Percentiles rank a stretch among this genome's conserved stretches.
Evolutionary conservation across 2,113 vertebrate genomes (phyloP).

Genomic region (Myotis lucifugus): DNA sequence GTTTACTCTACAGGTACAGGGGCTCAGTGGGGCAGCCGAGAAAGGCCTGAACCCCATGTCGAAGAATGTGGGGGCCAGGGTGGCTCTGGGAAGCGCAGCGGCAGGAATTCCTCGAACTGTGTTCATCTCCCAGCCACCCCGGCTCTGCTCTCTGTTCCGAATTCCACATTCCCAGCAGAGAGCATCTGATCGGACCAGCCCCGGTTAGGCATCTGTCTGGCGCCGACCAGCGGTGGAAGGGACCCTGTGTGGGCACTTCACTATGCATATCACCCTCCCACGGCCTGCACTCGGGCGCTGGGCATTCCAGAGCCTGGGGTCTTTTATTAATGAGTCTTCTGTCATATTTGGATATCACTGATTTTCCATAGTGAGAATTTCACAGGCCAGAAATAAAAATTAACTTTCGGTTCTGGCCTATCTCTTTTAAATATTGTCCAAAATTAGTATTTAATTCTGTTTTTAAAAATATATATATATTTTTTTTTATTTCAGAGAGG

Average conservation of each 20-base stretch:
- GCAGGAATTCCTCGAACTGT: not conserved
- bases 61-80: not conserved
- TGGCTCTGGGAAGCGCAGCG: not conserved
- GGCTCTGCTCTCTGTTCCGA: not conserved
- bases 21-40: not conserved
- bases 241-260: not conserved
- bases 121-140: not conserved
- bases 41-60: not conserved
- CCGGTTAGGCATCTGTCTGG: not conserved
- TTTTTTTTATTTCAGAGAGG: too few relatives aligned
- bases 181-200: not conserved
- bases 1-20: not conserved
- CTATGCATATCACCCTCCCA: not conserved
- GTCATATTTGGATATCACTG: not conserved
- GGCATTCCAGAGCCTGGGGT: not conserved
- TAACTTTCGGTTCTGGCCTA: not conserved
- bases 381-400: constrained; percentile 7
- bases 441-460: not conserved
- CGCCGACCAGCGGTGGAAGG: not conserved
- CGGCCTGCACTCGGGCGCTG: not conserved
- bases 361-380: not conserved
- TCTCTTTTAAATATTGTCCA: not conserved
- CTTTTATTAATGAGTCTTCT: not conserved
- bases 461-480: too few relatives aligned
- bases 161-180: not conserved